Base-by-base conservation (phyloP, 2,888 invertebrate genomes). In the Crepidodera aurea region DNA sequence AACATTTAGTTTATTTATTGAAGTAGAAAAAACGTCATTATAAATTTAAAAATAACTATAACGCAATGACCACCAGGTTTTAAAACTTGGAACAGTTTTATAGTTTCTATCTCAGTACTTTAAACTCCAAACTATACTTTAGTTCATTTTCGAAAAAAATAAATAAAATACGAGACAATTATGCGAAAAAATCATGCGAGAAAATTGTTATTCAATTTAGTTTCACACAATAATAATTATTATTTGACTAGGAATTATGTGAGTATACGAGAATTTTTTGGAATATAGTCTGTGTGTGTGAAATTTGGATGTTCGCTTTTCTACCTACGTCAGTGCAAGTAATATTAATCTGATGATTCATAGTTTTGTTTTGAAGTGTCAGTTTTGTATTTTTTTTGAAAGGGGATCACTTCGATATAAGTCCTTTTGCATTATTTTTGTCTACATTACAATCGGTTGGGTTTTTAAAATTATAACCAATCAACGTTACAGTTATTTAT, bases 241-340 rank as follows among this genome's bases (percentile, higher is more conserved):
- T 68, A 62, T 55, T 64, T 68, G 42, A 68, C 64, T 4, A 66
- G 64, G 53, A 60, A 57, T 50, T 64, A 64, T 34, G 68, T 68
- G 51, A 68, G 68, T 68, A 64, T 46, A 15, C 3, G 12, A 51
- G 12, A 18, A 19, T 42, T 7, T 12, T 40, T 7, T 25, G 22
- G 4, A 13, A 54, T 13, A 29, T 54, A 29, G 25, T 37, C 10
- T 18, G 18, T 8, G 18, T 40, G 40, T 10, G 15, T 29, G 32
- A 57, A 25, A 44, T 34, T 37, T 29, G 29, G 40, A 18, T 22
- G 15, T 39, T 19, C 13, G 15, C 15, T 57, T 22, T 22, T 22
- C 39, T 37, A 44, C n/a, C 2, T 16, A 44, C 44, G 44, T 25
- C 46, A 27, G 25, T 13, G 27, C 22, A 18, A 15, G 0, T 55